These are phyloP conservation scores for Cataglyphis rosenhaueri DNA, from an alignment of 2,888 invertebrate genomes.

Conservation along the genomic window DNA sequence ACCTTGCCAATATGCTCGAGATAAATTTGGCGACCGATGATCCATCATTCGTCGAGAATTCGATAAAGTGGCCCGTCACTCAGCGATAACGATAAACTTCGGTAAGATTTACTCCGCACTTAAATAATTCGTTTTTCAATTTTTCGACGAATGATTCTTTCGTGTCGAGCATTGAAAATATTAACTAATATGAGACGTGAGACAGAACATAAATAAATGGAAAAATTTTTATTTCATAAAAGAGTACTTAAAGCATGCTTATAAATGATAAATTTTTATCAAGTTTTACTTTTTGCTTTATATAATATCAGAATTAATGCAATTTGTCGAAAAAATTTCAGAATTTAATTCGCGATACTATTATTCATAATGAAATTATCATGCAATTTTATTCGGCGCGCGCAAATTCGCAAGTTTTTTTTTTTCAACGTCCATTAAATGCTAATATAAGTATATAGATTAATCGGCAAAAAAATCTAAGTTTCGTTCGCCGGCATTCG, in stretches of 20 bases:
- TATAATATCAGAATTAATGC: not conserved
- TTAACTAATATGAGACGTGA: not conserved
- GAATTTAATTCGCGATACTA: not conserved
- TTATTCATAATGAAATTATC: not conserved
- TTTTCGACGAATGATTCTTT: slow-evolving; percentile 14
- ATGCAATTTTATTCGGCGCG: not conserved
- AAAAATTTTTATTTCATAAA: not conserved
- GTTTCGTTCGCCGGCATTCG: not conserved
- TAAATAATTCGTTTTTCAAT: slow-evolving; percentile 43
- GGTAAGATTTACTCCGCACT: slow-evolving; percentile 1
- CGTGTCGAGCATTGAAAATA: not conserved
- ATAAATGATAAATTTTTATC: not conserved
- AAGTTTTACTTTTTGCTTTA: not conserved
- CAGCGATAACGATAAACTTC: slow-evolving; percentile 61
- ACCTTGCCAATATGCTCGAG: slow-evolving; percentile 59
- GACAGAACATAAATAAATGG: not conserved
- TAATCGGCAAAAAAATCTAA: slow-evolving; percentile 25
- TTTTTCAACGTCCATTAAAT: slow-evolving; percentile 7
- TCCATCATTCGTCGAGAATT: slow-evolving; percentile 69
- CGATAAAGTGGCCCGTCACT: slow-evolving; percentile 63
- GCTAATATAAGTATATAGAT: slow-evolving; percentile 15
- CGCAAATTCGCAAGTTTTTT: not conserved
- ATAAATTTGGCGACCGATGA: slow-evolving; percentile 68
- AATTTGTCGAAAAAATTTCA: not conserved
- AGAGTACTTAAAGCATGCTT: not conserved